phyloP scores from a whole-genome alignment of 92 coral and sea anemone genomes.

The Plumapathes pennacea region DNA sequence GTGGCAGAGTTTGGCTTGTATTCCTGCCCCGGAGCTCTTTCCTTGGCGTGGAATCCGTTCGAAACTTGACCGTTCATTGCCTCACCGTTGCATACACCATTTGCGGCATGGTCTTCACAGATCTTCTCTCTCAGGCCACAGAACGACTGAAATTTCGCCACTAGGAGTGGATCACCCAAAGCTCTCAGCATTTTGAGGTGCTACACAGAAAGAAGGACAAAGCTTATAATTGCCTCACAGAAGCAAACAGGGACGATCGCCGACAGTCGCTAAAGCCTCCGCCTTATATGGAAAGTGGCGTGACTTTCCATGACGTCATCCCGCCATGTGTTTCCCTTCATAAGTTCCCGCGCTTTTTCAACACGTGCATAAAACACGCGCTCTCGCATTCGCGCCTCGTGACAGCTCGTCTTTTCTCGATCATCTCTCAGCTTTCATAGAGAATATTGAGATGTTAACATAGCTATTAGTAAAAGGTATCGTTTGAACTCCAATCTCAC shows the following conservation, averaged over 20 bases:
- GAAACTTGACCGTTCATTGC: slow-evolving; percentile 37
- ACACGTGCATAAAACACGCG: too few species aligned
- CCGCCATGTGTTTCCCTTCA: neutral
- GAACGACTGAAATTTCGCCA: slow-evolving; percentile 77
- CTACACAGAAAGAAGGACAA: neutral
- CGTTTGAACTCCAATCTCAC: too few species aligned
- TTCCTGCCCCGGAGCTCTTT: slow-evolving; percentile 20
- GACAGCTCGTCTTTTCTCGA: too few species aligned
- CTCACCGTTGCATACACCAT: slow-evolving; percentile 23
- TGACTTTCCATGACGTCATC: slow-evolving; percentile 1
- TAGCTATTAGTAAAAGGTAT: too few species aligned
- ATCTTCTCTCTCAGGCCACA: slow-evolving; percentile 73
- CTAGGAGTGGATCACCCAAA: slow-evolving; percentile 79
- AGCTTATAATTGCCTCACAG: neutral
- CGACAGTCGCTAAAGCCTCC: slow-evolving; percentile 6
- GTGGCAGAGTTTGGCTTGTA: too few species aligned
- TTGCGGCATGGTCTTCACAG: slow-evolving; percentile 14
- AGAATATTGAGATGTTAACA: too few species aligned
- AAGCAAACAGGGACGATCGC: neutral
- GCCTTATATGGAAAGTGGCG: slow-evolving; percentile 42
- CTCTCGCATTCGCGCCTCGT: too few species aligned
- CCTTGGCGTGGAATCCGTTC: slow-evolving; percentile 3
- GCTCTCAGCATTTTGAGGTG: slow-evolving; percentile 70
- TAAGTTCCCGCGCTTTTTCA: too few species aligned
- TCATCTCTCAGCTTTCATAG: too few species aligned